Evolutionary conservation across 2,888 invertebrate genomes (phyloP).

Genomic region (Tortricodes alternella): DNA sequence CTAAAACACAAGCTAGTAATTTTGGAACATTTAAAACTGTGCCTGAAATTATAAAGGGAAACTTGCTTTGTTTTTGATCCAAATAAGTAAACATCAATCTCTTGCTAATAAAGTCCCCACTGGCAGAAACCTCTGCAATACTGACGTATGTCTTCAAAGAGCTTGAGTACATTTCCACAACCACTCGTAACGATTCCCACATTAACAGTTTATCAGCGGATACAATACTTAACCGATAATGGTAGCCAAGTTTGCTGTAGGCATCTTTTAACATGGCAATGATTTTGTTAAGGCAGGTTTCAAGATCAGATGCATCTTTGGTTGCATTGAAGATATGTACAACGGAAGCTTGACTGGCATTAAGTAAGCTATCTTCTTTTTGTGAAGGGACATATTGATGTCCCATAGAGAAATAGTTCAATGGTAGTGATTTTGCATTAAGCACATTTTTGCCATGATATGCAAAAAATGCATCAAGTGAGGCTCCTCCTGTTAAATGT

Average conservation of each 20-base stretch:
- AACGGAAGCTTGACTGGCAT: conserved; percentile 86
- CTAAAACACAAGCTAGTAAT: conserved; percentile 88
- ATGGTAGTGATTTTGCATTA: conserved; percentile 84
- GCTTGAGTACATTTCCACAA: conserved; percentile 89
- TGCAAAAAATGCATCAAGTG: conserved; percentile 88
- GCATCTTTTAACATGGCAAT: conserved; percentile 76
- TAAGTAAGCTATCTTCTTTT: conserved; percentile 82
- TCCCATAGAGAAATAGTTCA: conserved; percentile 87
- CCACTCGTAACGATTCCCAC: conserved; percentile 86
- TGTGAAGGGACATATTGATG: conserved; percentile 84
- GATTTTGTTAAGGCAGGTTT: conserved; percentile 81
- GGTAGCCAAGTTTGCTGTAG: conserved; percentile 86
- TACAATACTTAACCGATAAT: conserved; percentile 85
- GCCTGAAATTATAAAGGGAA: conserved; percentile 87
- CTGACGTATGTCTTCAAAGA: conserved; percentile 85
- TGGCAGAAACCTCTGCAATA: conserved; percentile 88
- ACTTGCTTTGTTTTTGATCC: conserved; percentile 82
- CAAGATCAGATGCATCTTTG: conserved; percentile 71
- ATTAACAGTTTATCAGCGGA: conserved; percentile 84
- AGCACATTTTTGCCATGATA: conserved; percentile 87
- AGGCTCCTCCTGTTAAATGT: conserved; percentile 89
- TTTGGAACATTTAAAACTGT: conserved; percentile 88
- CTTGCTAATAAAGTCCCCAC: conserved; percentile 89
- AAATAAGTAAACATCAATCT: conserved; percentile 87
- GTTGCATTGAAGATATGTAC: conserved; percentile 85